These are phyloP conservation scores for Oikopleura vanhoeffeni DNA, from an alignment of 23 tunicate genomes.

Conservation along the genomic window DNA sequence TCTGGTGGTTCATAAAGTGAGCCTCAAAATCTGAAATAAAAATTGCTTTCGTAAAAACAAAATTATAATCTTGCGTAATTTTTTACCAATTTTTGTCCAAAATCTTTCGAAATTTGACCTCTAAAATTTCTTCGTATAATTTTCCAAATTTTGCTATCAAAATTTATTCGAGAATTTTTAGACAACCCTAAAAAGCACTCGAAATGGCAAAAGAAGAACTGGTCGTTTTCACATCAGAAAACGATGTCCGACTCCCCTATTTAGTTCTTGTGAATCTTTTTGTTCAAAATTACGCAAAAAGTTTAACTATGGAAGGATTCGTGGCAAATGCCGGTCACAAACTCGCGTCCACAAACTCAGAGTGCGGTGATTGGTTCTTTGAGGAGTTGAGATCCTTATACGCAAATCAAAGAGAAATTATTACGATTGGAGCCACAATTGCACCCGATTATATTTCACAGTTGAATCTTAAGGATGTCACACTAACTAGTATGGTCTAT, in stretches of 20 bases:
- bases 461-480: neutral
- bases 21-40: too few relatives aligned
- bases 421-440: neutral
- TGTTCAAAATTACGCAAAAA: neutral
- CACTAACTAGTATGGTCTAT: neutral
- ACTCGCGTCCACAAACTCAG: slow-evolving; percentile 69
- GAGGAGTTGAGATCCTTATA: slow-evolving; percentile 40
- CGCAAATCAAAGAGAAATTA: neutral
- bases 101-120: too few relatives aligned
- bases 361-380: slow-evolving; percentile 92
- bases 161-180: too few relatives aligned
- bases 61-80: too few relatives aligned
- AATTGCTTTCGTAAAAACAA: too few relatives aligned
- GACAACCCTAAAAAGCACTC: neutral
- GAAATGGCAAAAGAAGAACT: slow-evolving; percentile 10
- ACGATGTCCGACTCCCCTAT: neutral
- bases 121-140: too few relatives aligned
- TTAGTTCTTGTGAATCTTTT: neutral
- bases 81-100: too few relatives aligned
- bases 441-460: neutral
- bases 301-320: slow-evolving; percentile 70
- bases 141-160: too few relatives aligned
- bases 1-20: too few relatives aligned
- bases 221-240: neutral
- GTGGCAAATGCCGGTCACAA: slow-evolving; percentile 61